Conservation (phyloP, 2,113 vertebrate species). For the Hemiscyllium ocellatum region DNA sequence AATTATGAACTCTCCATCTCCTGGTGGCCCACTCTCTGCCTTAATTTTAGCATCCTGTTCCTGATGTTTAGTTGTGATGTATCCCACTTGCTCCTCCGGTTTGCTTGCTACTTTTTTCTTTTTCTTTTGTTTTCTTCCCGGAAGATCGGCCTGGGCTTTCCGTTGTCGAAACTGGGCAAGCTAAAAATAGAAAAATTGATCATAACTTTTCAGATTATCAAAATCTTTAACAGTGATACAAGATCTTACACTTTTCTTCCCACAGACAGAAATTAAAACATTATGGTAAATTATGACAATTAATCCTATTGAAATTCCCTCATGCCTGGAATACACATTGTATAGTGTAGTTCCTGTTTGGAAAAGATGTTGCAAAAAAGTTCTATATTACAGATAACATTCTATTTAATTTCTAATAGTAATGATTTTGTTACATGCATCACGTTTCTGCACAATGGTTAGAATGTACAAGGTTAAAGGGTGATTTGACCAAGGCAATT, state of each 20-base stretch:
- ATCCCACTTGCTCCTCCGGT: conserved; percentile 53
- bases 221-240: neutral
- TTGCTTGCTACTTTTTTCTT: conserved; percentile 69
- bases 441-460: neutral
- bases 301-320: neutral
- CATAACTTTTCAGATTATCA: neutral
- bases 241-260: neutral
- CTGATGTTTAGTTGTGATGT: conserved; percentile 52
- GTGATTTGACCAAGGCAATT: neutral
- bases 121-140: conserved; percentile 72
- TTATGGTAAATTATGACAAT: neutral
- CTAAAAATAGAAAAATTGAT: conserved; percentile 53
- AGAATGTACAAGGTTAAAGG: neutral
- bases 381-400: neutral
- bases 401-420: neutral
- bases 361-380: neutral
- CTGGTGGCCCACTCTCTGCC: conserved; percentile 51
- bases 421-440: neutral
- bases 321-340: neutral
- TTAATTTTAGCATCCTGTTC: conserved; percentile 53
- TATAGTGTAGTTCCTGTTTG: neutral
- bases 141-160: conserved; percentile 75
- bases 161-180: conserved; percentile 86
- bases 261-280: neutral
- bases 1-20: conserved; percentile 60